Conservation (phyloP, 1,140 invertebrate species). For the Amyelois transitella region DNA sequence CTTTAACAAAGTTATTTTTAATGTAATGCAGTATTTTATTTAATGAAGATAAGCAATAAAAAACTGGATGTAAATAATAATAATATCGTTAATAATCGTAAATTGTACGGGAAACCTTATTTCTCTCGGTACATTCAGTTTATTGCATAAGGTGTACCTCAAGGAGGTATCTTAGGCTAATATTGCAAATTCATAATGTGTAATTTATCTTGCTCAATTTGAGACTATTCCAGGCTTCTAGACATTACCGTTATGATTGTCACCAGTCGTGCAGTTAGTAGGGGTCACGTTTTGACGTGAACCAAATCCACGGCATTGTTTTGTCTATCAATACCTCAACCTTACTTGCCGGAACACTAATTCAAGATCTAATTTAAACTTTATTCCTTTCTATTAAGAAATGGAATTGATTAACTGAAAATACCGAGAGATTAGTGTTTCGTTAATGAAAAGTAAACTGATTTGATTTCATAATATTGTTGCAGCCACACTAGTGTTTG, state of each 20-base stretch:
- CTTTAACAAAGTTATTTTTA: too few relatives aligned
- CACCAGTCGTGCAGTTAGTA: constrained; percentile 9
- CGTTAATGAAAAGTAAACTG: not conserved
- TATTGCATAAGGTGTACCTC: too few relatives aligned
- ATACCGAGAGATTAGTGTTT: not conserved
- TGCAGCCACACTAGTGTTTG: not conserved
- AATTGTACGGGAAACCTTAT: too few relatives aligned
- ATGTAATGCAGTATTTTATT: too few relatives aligned
- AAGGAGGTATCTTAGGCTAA: too few relatives aligned
- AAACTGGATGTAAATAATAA: too few relatives aligned
- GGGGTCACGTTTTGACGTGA: constrained; percentile 14
- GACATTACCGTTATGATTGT: not conserved
- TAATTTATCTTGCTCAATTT: too few relatives aligned
- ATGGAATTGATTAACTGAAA: not conserved
- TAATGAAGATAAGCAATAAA: too few relatives aligned
- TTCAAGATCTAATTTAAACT: not conserved
- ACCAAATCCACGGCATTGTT: constrained; percentile 19
- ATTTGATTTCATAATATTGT: not conserved
- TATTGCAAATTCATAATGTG: too few relatives aligned
- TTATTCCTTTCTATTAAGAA: constrained; percentile 1
- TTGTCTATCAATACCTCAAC: constrained; percentile 13
- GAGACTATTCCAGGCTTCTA: too few relatives aligned
- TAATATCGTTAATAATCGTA: too few relatives aligned
- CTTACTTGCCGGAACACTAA: not conserved
- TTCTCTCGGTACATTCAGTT: too few relatives aligned